phyloP scores from a whole-genome alignment of 2,113 vertebrate species.

The Zosterops pallidus region DNA sequence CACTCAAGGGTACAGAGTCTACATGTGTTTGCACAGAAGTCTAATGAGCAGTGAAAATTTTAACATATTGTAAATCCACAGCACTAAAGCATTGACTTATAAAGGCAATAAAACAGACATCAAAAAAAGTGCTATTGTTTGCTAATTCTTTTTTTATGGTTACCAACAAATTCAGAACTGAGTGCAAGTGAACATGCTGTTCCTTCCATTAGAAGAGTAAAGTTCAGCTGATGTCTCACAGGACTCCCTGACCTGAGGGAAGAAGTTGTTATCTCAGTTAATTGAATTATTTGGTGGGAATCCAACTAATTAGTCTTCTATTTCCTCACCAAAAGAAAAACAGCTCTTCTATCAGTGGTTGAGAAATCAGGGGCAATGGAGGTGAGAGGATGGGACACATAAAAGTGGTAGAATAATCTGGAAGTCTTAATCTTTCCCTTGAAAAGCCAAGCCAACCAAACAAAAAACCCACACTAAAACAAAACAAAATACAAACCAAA shows the following conservation, averaged over 20 bases:
- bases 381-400: neutral
- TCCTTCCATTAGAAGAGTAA: conserved; percentile 34
- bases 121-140: neutral
- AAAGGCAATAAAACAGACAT: neutral
- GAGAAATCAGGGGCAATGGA: conserved; percentile 4
- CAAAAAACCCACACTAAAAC: neutral
- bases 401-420: neutral
- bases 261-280: conserved; percentile 41
- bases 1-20: neutral
- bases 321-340: conserved; percentile 31
- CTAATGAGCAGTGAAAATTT: conserved; percentile 18
- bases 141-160: neutral
- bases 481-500: neutral
- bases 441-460: neutral
- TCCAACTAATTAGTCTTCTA: conserved; percentile 39
- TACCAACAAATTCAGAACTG: neutral
- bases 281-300: conserved; percentile 57
- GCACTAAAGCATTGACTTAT: neutral
- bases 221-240: conserved; percentile 32
- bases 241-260: conserved; percentile 14
- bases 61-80: neutral
- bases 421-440: neutral
- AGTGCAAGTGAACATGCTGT: neutral
- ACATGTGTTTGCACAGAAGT: neutral
- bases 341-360: neutral